Evolutionary conservation across 2,888 invertebrate genomes (phyloP).

Genomic region (Hirtodrosophila duncani): DNA sequence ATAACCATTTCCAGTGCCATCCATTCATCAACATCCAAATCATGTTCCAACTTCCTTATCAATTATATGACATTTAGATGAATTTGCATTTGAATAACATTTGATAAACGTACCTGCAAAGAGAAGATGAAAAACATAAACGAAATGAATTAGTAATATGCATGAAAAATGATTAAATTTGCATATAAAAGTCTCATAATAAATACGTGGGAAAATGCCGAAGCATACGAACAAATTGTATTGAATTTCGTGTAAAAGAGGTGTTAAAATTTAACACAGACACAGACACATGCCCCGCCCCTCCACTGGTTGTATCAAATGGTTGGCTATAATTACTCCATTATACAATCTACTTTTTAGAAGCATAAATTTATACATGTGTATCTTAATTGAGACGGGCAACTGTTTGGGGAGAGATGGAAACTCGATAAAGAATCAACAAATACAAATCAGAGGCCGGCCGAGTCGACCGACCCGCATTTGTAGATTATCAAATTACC

Average conservation of each 20-base stretch:
- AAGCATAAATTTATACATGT: conserved; percentile 20
- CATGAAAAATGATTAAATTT: conserved; percentile 33
- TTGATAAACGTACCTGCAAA: conserved; percentile 42
- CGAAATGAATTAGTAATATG: conserved; percentile 24
- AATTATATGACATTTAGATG: conserved; percentile 40
- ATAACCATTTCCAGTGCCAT: conserved; percentile 20
- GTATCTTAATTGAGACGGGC: no score
- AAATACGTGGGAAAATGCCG: conserved; percentile 11
- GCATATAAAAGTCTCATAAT: conserved; percentile 36
- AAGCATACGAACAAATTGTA: not conserved
- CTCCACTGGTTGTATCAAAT: no score
- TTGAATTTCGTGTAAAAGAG: no score
- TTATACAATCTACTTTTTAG: no score
- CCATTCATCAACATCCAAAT: conserved; percentile 38
- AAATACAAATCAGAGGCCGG: conserved; percentile 54
- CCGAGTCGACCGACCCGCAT: conserved; percentile 54
- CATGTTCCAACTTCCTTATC: conserved; percentile 55
- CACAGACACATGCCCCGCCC: no score
- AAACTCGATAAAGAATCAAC: conserved; percentile 34
- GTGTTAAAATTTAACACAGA: no score
- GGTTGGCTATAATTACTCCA: no score
- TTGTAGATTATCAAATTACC: conserved; percentile 57
- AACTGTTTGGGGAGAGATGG: conserved; percentile 23
- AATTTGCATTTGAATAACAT: conserved; percentile 40
- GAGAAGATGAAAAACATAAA: conserved; percentile 8